phyloP scores from a whole-genome alignment of 1,140 invertebrate species.

The Drosophila ironensis region DNA sequence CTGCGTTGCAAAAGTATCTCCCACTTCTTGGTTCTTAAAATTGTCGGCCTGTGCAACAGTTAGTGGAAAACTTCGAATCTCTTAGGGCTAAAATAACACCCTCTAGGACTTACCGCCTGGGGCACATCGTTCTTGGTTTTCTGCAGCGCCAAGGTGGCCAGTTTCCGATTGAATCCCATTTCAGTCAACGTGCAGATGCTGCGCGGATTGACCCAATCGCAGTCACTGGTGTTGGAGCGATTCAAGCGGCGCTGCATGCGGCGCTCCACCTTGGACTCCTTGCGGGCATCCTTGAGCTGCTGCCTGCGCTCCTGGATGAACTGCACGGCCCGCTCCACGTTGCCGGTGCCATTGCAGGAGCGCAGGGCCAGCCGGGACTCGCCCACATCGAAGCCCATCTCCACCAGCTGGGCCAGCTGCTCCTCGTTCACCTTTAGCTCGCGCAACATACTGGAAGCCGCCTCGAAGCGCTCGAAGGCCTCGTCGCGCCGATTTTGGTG shows the following conservation, averaged over 20 bases:
- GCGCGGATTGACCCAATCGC: constrained; percentile 72
- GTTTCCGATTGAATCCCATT: constrained; percentile 86
- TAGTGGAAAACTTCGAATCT: no score
- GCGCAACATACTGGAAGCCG: constrained; percentile 85
- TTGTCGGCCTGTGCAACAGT: no score
- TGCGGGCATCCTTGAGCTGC: constrained; percentile 83
- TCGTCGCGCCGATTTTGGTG: constrained; percentile 87
- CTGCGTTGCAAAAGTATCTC: no score
- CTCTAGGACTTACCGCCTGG: constrained; percentile 83
- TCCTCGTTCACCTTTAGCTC: constrained; percentile 85
- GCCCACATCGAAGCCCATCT: constrained; percentile 85
- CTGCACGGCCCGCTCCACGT: constrained; percentile 85
- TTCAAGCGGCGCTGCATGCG: constrained; percentile 76
- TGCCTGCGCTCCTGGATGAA: constrained; percentile 85
- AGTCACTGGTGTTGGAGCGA: constrained; percentile 42
- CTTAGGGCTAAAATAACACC: no score
- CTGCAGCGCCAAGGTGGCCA: constrained; percentile 84
- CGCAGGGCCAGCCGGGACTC: constrained; percentile 87
- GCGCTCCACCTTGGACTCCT: constrained; percentile 83
- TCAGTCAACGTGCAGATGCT: constrained; percentile 84
- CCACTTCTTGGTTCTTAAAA: no score
- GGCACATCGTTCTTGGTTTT: constrained; percentile 87
- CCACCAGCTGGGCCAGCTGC: constrained; percentile 83
- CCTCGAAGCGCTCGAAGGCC: constrained; percentile 84
- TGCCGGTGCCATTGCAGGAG: constrained; percentile 84